Evolutionary conservation across 2,797 vertebrate genomes (phyloP), one percentile per base, ranked within the genome.

Genomic region (Taenioides sp.): DNA sequence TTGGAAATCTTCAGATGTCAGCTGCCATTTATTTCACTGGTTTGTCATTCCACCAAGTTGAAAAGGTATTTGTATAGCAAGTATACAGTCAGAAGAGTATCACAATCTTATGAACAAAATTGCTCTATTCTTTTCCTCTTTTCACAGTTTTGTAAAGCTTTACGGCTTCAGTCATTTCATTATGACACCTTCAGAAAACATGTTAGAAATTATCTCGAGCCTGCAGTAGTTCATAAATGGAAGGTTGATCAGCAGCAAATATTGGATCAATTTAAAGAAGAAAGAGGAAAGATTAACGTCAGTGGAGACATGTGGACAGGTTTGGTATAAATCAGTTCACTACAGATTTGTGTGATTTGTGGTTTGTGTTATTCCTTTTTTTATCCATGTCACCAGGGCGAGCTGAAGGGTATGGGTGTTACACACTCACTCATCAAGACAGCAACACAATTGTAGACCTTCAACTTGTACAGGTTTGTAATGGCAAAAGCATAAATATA

Each of bases 11-110:
- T 34, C 67, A 69, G 16, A n/a, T 69, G 31, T 75, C 73, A 6
- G 67, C 73, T 49, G 73, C 73, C 6, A 31, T 65, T n/a, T 75
- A 69, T 49, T 75, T 69, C 37, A 75, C 73, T n/a, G 58, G 68
- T 23, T 67, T 52, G 27, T 65, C 73, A 2, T 75, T 47, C 34
- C 12, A 31, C 37, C 73, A 65, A 49, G 40, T 57, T 27, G 14
- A 69, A 23, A 75, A 70, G 66, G 67, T 65, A 75, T 34, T 6
- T 7, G 31, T 57, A 28, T 20, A 25, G 2, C 49, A 37, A 64
- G 7, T 34, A 40, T 65, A 23, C 5, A n/a, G 17, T 5, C 16
- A 50, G 18, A 50, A 2, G 11, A 43, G 14, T 6, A 7, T 50
- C 49, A 50, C 20, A 52, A 20, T 17, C 4, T 17, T n/a, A 17